Base-by-base conservation (phyloP, 2,888 invertebrate genomes). In the Graphium colonna region DNA sequence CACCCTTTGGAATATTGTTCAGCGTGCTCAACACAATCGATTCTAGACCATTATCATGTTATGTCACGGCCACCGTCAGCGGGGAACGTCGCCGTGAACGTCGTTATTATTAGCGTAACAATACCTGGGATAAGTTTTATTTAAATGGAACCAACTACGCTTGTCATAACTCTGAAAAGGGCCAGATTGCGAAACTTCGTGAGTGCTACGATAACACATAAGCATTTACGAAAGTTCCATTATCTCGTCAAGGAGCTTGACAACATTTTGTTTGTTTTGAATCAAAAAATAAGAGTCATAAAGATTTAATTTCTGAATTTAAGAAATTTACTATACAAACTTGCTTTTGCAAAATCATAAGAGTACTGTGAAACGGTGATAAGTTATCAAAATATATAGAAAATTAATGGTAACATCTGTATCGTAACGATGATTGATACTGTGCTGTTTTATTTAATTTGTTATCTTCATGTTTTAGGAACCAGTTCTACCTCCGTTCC, bases 401-500 rank as follows among this genome's bases (percentile, higher is more conserved):
- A 28, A 7, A 28, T 7, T 28, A 28, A 28, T 28, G 8, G 28
- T 7, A 7, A 28, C 4, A 28, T 28, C 4, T 28, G 4, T 28
- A 28, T 28, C 5, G 8, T 28, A 28, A 28, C 4, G 4, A 28
- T 28, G 4, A 28, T 7, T 28, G 28, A 28, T n/a, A n/a, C n/a
- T 26, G 7, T 5, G 26, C 7, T 26, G 26, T 26, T 26, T 12
- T 31, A 28, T 2, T 31, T 13, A 33, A n/a, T n/a, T n/a, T 15
- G 21, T 58, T 55, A 42, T 63, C 40, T 62, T 50, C 57, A 21
- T 21, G 21, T 21, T 21, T 0, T 68, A 86, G 86, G 83, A 86
- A 64, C 92, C 93, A 58, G 94, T 94, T 12, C 81, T 95, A 64
- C 95, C 96, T 48, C 97, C 97, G 3, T 97, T 98, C 79, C 94